phyloP scores from a whole-genome alignment of 2,113 vertebrate species.

The Acanthisitta chloris region DNA sequence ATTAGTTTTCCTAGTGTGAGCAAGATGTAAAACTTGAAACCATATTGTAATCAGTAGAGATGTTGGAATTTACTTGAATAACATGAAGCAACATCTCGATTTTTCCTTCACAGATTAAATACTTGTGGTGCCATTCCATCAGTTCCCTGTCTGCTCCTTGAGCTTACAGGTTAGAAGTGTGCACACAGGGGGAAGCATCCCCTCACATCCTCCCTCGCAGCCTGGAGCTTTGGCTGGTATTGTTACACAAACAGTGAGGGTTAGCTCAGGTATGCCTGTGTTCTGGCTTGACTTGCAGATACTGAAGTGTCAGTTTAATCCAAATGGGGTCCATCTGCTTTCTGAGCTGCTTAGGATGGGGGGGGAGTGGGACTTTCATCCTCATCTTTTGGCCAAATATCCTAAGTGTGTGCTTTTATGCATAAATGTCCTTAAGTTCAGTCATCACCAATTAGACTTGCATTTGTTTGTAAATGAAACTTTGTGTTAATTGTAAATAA shows the following conservation, averaged over 20 bases:
- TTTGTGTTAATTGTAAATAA: not conserved
- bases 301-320: not conserved
- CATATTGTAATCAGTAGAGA: not conserved
- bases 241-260: not conserved
- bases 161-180: not conserved
- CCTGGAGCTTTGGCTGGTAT: not conserved
- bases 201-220: accelerated
- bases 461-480: not conserved
- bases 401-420: not conserved
- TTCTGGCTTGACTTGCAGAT: not conserved
- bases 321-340: not conserved
- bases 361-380: accelerated
- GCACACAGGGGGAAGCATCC: not conserved
- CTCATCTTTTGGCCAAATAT: not conserved
- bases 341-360: not conserved
- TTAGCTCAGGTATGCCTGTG: not conserved
- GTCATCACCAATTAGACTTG: not conserved
- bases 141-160: not conserved
- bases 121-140: not conserved
- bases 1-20: not conserved
- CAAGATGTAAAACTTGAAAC: not conserved
- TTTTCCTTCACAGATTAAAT: not conserved
- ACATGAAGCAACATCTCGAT: not conserved
- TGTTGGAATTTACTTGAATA: not conserved
- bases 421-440: not conserved